These are phyloP conservation scores for Grammomys surdaster DNA, from an alignment of 2,113 vertebrate genomes.

Conservation along the genomic window DNA sequence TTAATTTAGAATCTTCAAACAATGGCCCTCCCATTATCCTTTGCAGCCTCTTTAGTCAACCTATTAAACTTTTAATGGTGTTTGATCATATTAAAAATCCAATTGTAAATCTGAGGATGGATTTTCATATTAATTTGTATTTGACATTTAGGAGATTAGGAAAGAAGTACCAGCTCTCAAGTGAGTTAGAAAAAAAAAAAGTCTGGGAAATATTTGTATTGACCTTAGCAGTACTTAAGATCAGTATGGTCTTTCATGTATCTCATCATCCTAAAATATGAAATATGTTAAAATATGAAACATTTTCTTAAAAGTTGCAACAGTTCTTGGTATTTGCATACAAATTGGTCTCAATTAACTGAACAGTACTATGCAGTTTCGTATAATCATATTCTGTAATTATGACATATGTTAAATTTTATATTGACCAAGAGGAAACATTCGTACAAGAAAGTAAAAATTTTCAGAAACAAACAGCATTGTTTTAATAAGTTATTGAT, in stretches of 20 bases:
- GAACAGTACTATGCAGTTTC: background rate
- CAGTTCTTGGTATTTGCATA: background rate
- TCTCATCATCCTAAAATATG: background rate
- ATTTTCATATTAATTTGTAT: conserved; percentile 39
- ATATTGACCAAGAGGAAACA: conserved; percentile 68
- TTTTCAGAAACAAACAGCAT: conserved; percentile 61
- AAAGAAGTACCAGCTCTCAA: background rate
- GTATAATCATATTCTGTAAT: conserved; percentile 58
- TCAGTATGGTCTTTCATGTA: background rate
- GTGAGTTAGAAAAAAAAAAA: background rate
- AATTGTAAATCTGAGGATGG: background rate
- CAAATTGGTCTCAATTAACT: conserved; percentile 16
- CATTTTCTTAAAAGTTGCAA: background rate
- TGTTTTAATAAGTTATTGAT: conserved; percentile 83
- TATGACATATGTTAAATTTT: conserved; percentile 58
- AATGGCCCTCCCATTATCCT: background rate
- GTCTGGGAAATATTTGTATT: conserved; percentile 45
- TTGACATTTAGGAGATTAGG: conserved; percentile 18
- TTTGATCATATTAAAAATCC: conserved; percentile 36
- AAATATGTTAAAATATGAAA: background rate
- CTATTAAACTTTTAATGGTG: background rate
- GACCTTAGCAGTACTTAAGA: background rate
- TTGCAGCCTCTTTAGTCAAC: background rate
- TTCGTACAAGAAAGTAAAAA: conserved; percentile 66
- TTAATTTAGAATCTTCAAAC: background rate